phyloP scores from a whole-genome alignment of 2,113 vertebrate genomes.

The Cephalophus harveyi region DNA sequence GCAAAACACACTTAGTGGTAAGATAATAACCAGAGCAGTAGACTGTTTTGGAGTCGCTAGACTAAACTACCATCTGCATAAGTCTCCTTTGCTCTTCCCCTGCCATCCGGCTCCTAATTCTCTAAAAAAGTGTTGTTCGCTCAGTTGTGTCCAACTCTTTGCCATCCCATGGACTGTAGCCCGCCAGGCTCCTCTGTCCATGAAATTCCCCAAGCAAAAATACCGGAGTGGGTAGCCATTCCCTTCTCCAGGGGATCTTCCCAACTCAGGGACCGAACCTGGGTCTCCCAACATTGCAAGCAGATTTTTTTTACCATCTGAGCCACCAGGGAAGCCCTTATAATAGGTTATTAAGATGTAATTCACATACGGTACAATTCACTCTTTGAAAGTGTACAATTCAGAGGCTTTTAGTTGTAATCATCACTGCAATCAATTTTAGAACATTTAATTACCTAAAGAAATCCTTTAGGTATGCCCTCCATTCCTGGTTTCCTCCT shows the following conservation, averaged over 20 bases:
- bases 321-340: background rate
- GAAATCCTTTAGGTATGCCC: background rate
- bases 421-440: background rate
- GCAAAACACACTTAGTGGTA: background rate
- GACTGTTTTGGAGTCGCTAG: background rate
- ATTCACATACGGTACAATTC: background rate
- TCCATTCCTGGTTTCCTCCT: background rate
- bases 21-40: background rate
- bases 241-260: background rate
- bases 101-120: background rate
- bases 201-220: background rate
- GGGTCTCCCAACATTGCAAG: background rate
- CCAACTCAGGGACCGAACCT: background rate
- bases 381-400: background rate
- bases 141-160: background rate
- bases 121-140: background rate
- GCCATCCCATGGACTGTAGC: background rate
- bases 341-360: background rate
- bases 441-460: background rate
- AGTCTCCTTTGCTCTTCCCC: background rate
- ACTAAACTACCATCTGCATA: background rate
- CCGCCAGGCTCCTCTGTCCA: background rate
- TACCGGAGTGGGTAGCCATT: background rate
- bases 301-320: background rate
- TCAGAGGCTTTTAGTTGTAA: background rate